These are phyloP conservation scores for Triplophysa rosa DNA, from an alignment of 2,113 vertebrate species.

Conservation along the genomic window DNA sequence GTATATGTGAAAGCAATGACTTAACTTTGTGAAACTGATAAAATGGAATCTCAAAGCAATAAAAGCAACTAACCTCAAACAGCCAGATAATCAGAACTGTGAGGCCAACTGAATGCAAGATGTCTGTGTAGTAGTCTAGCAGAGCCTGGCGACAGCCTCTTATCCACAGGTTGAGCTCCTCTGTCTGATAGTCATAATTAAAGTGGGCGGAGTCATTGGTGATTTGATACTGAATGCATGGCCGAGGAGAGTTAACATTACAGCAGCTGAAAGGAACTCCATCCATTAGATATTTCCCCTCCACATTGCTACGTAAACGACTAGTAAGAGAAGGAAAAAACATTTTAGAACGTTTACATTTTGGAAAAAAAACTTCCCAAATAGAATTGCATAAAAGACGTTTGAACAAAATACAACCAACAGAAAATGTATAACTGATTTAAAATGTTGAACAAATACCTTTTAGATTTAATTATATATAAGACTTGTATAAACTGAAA, in stretches of 20 bases:
- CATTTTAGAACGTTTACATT: neutral
- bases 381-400: no score
- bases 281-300: slow-evolving; percentile 81
- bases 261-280: slow-evolving; percentile 90
- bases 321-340: slow-evolving; percentile 59
- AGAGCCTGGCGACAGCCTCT: slow-evolving; percentile 81
- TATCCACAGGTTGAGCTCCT: slow-evolving; percentile 84
- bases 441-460: no score
- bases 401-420: no score
- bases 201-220: slow-evolving; percentile 80
- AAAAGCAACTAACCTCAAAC: slow-evolving; percentile 78
- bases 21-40: neutral
- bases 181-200: slow-evolving; percentile 74
- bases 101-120: slow-evolving; percentile 80
- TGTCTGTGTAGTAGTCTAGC: slow-evolving; percentile 80
- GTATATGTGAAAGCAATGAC: neutral
- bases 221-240: slow-evolving; percentile 85
- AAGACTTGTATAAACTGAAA: no score
- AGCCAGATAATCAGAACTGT: slow-evolving; percentile 81
- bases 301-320: slow-evolving; percentile 81
- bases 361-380: no score
- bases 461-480: no score
- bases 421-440: no score
- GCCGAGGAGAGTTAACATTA: slow-evolving; percentile 81
- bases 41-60: neutral